Evolutionary conservation across 2,797 vertebrate species (phyloP), one percentile per base, ranked within the genome.

Genomic region (Rhynchonycteris naso): DNA sequence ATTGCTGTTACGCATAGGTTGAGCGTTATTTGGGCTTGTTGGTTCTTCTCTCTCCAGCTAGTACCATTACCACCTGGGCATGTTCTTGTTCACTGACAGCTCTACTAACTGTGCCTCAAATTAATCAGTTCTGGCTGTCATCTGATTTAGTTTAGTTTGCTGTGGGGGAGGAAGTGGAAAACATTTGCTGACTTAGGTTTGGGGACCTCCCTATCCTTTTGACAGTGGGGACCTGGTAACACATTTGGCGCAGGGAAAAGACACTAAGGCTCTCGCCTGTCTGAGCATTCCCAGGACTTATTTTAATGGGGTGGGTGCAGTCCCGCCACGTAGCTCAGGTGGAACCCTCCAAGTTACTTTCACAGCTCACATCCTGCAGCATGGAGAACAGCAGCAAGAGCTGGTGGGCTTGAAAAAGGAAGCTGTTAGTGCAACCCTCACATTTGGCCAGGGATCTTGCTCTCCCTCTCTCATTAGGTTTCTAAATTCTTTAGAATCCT

Each of bases 341-440:
- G 86, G 95, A 91, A 52, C 50, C n/a, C 93, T 79, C 35, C 4
- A 75, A 91, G 54, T 94, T 97, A 78, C 76, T 96, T 97, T 97
- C 91, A 91, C 71, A 96, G 86, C 21, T 26, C 80, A 66, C 87
- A 86, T 90, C 80, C 76, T 75, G 91, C 88, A 93, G 95, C 89
- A 92, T 90, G 94, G 65, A 95, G 93, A 95, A 88, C 4, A 3
- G 71, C 66, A 78, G 92, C 69, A 13, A 85, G 21, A 33, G 95
- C 91, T 88, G 81, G 90, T 96, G 96, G 87, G 92, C 35, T 22
- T 95, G 6, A 12, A 95, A 93, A 81, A 95, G 43, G 61, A 93
- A 96, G 85, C 50, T 88, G 93, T 86, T 92, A 86, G 24, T 94
- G 88, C 93, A 26, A 93, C 86, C 38, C 78, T 85, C 69, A 78